phyloP scores from a whole-genome alignment of 2,113 vertebrate genomes.

The Falcunculus frontatus region DNA sequence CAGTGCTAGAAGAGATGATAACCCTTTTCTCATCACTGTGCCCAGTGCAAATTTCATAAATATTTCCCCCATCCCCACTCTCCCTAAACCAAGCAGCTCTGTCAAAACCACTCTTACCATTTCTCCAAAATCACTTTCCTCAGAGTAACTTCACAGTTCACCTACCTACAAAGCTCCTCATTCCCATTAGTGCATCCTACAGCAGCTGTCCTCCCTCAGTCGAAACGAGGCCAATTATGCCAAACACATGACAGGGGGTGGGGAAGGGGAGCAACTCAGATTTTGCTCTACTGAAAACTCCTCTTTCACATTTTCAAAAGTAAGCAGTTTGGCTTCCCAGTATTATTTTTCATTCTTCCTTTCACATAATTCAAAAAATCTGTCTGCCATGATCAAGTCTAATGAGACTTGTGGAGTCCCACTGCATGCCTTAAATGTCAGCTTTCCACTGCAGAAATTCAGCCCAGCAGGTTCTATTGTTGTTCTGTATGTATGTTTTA shows the following conservation, averaged over 20 bases:
- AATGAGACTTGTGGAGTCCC: not conserved
- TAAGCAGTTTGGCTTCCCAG: not conserved
- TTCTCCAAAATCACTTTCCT: not conserved
- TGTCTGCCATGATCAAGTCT: not conserved
- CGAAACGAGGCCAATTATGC: not conserved
- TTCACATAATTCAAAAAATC: not conserved
- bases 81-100: not conserved
- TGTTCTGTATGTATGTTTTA: not conserved
- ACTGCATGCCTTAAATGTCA: not conserved
- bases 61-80: not conserved
- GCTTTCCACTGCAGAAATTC: not conserved
- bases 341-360: not conserved
- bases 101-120: not conserved
- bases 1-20: not conserved
- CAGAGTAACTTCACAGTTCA: not conserved
- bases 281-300: not conserved
- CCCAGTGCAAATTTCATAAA: not conserved
- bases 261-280: not conserved
- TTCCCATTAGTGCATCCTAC: too few relatives aligned
- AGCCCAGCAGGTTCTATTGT: not conserved
- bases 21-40: rapidly evolving
- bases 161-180: not conserved
- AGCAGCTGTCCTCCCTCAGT: not conserved
- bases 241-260: not conserved
- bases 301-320: not conserved